Evolutionary conservation across 2,797 vertebrate species (phyloP).

Genomic region (Trichosurus vulpecula): DNA sequence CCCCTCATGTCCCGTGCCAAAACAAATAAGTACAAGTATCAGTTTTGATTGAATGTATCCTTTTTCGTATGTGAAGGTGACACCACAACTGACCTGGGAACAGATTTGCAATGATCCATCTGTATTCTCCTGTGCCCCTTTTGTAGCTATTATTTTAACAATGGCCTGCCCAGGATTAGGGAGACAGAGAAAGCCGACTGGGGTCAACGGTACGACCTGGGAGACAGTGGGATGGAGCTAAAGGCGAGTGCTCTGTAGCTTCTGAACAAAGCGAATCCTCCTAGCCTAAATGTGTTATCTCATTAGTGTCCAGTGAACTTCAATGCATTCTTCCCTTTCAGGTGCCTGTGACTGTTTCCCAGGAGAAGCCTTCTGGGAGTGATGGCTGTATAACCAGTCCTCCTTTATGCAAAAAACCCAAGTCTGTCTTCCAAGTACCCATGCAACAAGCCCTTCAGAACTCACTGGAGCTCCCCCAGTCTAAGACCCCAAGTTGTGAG

Average conservation of each 20-base stretch:
- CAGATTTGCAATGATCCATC: background rate
- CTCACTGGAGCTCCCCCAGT: conserved; percentile 72
- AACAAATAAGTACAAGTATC: conserved; percentile 12
- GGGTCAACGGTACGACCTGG: background rate
- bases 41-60: background rate
- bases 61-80: background rate
- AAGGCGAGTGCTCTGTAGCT: background rate
- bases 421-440: conserved; percentile 85
- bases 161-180: background rate
- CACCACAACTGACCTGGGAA: background rate
- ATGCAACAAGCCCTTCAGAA: conserved; percentile 77
- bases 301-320: background rate
- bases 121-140: background rate
- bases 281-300: background rate
- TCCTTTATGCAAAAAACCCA: conserved; percentile 52
- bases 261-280: background rate
- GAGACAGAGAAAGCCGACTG: background rate
- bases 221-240: background rate
- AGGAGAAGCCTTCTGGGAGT: conserved; percentile 23
- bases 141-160: background rate
- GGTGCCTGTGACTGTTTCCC: conserved; percentile 38
- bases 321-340: conserved; percentile 44
- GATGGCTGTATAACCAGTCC: conserved; percentile 13
- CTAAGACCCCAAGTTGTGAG: conserved; percentile 16
- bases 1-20: conserved; percentile 34